phyloP scores from a whole-genome alignment of 2,113 vertebrate genomes.

The Smithornis capensis region DNA sequence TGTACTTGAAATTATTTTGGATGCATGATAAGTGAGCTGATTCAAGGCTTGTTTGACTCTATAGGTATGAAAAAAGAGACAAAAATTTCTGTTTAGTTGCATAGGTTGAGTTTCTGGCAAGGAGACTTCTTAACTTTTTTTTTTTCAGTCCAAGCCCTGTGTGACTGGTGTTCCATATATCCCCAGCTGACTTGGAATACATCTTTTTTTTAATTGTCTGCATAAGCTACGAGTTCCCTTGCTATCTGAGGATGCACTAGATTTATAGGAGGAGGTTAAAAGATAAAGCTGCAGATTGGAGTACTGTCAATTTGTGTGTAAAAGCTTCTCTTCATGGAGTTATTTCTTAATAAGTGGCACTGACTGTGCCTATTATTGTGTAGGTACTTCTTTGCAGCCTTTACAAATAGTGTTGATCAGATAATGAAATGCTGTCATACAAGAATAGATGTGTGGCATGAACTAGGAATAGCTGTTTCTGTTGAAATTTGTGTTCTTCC shows the following conservation, averaged over 20 bases:
- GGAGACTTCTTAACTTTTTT: neutral
- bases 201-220: neutral
- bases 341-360: neutral
- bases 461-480: neutral
- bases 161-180: neutral
- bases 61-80: neutral
- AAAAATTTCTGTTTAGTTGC: neutral
- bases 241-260: neutral
- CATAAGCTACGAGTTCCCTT: neutral
- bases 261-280: neutral
- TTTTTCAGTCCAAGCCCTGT: neutral
- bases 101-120: neutral
- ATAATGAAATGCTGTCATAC: neutral
- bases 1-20: neutral
- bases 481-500: neutral
- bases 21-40: neutral
- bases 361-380: neutral
- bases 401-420: neutral
- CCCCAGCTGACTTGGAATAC: neutral
- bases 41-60: neutral
- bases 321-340: neutral
- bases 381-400: neutral
- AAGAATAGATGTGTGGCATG: neutral
- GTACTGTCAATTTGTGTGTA: neutral
- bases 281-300: neutral